phyloP scores from a whole-genome alignment of 2,113 vertebrate species.

The Suricata suricatta region DNA sequence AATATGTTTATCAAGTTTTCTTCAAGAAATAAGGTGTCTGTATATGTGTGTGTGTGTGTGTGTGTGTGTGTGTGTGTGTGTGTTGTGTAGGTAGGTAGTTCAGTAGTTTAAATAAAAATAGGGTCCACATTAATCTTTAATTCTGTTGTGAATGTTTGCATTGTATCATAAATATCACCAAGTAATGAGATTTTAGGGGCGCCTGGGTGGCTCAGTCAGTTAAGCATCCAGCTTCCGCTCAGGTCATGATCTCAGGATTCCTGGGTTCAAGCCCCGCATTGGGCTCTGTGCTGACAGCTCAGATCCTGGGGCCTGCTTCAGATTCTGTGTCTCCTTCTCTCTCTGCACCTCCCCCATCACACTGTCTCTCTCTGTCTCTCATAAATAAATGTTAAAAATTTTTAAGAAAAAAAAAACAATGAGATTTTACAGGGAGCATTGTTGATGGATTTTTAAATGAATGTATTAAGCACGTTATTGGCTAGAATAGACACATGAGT shows the following conservation, averaged over 20 bases:
- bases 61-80: background rate
- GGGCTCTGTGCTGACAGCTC: no score
- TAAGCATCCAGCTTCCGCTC: no score
- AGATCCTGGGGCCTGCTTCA: no score
- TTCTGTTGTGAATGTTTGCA: background rate
- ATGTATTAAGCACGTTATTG: background rate
- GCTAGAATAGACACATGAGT: background rate
- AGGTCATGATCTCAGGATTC: no score
- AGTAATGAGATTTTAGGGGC: background rate
- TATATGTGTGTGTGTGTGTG: background rate
- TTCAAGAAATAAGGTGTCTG: background rate
- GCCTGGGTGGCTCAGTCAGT: no score
- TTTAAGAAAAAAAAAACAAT: background rate
- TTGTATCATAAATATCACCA: background rate
- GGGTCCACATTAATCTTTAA: background rate
- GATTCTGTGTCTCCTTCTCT: no score
- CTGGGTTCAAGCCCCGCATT: no score
- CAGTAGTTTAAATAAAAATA: background rate
- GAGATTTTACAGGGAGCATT: background rate
- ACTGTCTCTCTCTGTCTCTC: no score
- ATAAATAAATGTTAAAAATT: no score
- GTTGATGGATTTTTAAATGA: constrained; percentile 4
- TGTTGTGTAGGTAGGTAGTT: background rate
- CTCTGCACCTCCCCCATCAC: no score
- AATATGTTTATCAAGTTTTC: background rate